Base-by-base conservation (phyloP, 2,113 vertebrate genomes). In the Bagarius yarrelli region DNA sequence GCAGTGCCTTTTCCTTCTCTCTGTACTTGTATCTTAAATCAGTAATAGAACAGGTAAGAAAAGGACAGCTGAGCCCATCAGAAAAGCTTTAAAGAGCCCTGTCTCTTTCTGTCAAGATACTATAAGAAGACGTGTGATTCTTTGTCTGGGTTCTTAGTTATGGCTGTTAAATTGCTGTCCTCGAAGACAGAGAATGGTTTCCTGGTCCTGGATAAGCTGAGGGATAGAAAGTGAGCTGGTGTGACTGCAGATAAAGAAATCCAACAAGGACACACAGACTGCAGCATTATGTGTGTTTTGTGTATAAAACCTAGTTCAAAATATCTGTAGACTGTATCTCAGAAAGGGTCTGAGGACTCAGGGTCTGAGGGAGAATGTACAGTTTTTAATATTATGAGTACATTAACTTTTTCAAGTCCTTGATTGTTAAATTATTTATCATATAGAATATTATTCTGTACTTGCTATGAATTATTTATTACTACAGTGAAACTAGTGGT, bases 371-470 rank as follows among this genome's bases (percentile, higher is more conserved):
- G 40, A 50, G 66, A 36, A 72, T n/a, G 79, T 61, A 44, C 53
- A 75, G 53, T 75, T 52, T 57, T 53, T 19, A 75, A n/a, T 57
- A 36, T 53, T 36, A 75, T 55, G 72, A 75, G 32, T 18, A 57
- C 53, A 57, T 75, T 75, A 57, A 57, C 32, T 57, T 52, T 19
- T 36, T 34, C 0, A 75, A 57, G 27, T 36, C 55, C 32, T 13
- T 75, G 19, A 57, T 40, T 57, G 72, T 75, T 75, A 21, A 75
- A 75, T 75, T 57, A 75, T 75, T 75, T 52, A 75, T 34, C 55
- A 34, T 27, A 73, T 74, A 73, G 69, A 13, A 23, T 81, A 64
- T 32, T 64, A 63, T 67, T 74, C 57, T 53, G 16, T 81, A 60
- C 50, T 40, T 40, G 57, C 6, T 36, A 56, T 75, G 32, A 75